Conservation (phyloP, 2,797 vertebrate species). For the Phalanger gymnotis region DNA sequence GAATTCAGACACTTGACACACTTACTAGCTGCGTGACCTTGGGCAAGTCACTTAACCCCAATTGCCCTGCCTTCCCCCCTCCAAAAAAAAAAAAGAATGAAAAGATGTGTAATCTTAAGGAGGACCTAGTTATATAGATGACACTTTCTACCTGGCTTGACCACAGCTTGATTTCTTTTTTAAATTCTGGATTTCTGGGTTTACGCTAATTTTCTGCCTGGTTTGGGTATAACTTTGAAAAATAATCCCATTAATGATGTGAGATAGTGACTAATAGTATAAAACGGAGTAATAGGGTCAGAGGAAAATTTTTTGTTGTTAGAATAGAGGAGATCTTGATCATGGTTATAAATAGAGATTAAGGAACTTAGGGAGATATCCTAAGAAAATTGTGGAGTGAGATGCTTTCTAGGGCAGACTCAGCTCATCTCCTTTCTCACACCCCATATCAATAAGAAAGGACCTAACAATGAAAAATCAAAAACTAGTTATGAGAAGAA, state of each 20-base stretch:
- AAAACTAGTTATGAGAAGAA: too few relatives aligned
- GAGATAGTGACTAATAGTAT: not conserved
- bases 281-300: not conserved
- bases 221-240: not conserved
- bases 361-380: not conserved
- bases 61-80: too few relatives aligned
- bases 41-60: too few relatives aligned
- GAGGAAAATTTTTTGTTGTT: not conserved
- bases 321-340: not conserved
- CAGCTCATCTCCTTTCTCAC: not conserved
- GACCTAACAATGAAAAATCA: too few relatives aligned
- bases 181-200: not conserved
- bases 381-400: not conserved
- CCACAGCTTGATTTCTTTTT: slow-evolving; percentile 1
- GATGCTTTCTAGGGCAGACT: not conserved
- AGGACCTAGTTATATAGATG: not conserved
- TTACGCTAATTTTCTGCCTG: not conserved
- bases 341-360: not conserved
- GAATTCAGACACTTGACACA: too few relatives aligned
- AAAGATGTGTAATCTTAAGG: not conserved
- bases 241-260: not conserved
- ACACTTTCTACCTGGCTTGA: not conserved
- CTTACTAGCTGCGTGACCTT: too few relatives aligned
- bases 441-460: too few relatives aligned
- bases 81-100: too few relatives aligned